These are phyloP conservation scores for Calidris pugnax DNA, from an alignment of 2,113 vertebrate species.

Conservation along the genomic window DNA sequence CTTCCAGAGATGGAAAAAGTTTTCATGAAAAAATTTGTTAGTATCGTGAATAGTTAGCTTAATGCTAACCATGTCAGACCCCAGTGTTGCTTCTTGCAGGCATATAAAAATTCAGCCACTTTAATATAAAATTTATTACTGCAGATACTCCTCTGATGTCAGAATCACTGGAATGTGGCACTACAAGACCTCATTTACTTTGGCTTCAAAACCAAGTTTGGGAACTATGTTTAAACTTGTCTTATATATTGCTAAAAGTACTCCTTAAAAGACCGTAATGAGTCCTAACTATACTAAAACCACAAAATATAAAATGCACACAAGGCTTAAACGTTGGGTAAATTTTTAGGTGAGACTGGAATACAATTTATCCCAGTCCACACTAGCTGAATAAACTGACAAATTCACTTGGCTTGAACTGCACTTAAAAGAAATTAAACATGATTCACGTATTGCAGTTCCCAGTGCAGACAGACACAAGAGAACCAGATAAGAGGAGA, in stretches of 20 bases:
- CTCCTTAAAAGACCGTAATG: conserved; percentile 18
- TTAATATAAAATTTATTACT: neutral
- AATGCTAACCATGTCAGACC: neutral
- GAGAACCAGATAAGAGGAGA: neutral
- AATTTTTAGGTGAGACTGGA: conserved; percentile 20
- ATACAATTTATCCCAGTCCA: neutral
- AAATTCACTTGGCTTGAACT: neutral
- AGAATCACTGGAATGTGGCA: conserved; percentile 60
- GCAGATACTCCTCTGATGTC: conserved; percentile 48
- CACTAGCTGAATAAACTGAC: neutral
- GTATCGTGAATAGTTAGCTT: neutral
- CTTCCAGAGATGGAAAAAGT: neutral
- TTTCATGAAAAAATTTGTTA: neutral
- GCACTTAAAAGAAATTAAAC: neutral
- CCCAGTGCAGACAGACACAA: neutral
- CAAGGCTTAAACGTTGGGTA: neutral
- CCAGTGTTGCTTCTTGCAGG: neutral
- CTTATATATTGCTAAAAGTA: conserved; percentile 9
- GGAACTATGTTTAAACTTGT: conserved; percentile 56
- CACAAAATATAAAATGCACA: conserved; percentile 16
- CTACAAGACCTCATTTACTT: conserved; percentile 54
- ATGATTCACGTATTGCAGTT: neutral
- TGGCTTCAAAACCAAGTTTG: conserved; percentile 35
- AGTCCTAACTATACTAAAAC: conserved; percentile 4
- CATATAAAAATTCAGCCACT: neutral